Evolutionary conservation across 2,888 invertebrate genomes (phyloP).

Genomic region (Cremastinae sp.): DNA sequence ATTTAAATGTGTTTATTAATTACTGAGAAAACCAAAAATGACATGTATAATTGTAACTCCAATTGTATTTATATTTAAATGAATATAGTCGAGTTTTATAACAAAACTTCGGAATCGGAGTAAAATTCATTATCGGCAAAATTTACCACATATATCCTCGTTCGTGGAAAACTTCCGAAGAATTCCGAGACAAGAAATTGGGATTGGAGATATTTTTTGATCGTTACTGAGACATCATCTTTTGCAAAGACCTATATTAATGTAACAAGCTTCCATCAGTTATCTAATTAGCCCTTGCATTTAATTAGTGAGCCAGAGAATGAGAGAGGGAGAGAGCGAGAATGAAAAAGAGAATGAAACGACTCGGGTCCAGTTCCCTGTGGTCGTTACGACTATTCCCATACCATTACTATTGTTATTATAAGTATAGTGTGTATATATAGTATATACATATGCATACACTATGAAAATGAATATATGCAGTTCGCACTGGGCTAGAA

Average conservation of each 20-base stretch:
- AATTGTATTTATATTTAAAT: no score
- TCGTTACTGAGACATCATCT: no score
- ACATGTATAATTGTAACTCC: no score
- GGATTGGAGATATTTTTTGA: no score
- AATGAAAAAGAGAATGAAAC: conserved; percentile 59
- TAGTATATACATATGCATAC: conserved; percentile 22
- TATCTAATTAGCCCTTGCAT: conserved; percentile 75
- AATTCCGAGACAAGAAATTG: no score
- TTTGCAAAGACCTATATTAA: conserved; percentile 4
- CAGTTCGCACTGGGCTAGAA: conserved; percentile 9
- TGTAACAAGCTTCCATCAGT: conserved; percentile 70
- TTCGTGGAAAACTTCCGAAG: no score
- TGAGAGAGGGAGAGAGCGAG: conserved; percentile 65
- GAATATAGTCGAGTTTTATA: no score
- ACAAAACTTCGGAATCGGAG: no score
- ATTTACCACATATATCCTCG: no score
- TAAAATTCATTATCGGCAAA: no score
- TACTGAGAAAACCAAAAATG: no score
- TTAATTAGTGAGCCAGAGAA: conserved; percentile 70
- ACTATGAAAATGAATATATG: conserved; percentile 33
- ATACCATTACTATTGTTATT: conserved; percentile 42
- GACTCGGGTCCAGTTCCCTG: conserved; percentile 20
- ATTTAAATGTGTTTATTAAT: no score
- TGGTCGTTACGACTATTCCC: conserved; percentile 34
- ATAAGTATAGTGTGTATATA: conserved; percentile 18